Evolutionary conservation across 1,140 invertebrate species (phyloP), one percentile per base, ranked within the genome.

Genomic region (Nomia melanderi): DNA sequence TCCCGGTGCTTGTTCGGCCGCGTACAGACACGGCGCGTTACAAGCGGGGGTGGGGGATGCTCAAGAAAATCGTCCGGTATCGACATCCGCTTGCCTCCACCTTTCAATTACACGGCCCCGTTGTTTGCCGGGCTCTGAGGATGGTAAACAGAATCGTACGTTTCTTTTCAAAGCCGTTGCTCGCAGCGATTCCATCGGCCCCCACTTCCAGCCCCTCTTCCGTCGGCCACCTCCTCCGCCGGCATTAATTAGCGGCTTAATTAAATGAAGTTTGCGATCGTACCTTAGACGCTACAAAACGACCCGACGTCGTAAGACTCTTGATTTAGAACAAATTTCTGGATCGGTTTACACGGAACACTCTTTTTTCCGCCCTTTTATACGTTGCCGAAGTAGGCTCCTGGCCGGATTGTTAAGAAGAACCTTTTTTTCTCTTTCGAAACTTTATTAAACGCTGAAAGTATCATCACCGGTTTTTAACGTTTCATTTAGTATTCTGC

Each of bases 101-200:
- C 75, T 77, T 70, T 77, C 75, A 70, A 70, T 70, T 77, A 77
- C 75, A 54, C 66, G 41, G 25, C 47, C 20, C 27, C 56, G 54
- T 69, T 71, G 67, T 77, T 77, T 77, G 71, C 75, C 41, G 57
- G 36, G 66, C 36, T 77, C 17, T 14, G 57, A 71, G 67, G 57
- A 53, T 50, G 47, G 75, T 71, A 77, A 77, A 77, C 75, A 77
- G 47, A 77, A 47, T 70, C 75, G 29, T 77, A 77, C 75, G 56
- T 77, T 77, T 71, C 47, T 63, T 77, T 77, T 77, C 59, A 36
- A 31, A 59, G 31, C 23, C 65, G 65, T 69, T 59, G 54, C 65
- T 69, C 54, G 11, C 14, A 17, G 54, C 54, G 29, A 23, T 59
- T n/a, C 33, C 20, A 25, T 8, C 14, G 6, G 25, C 39, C 0